phyloP scores from a whole-genome alignment of 30 jellyfish, hydroid and myxozoan genomes.

The Morbakka virulenta region DNA sequence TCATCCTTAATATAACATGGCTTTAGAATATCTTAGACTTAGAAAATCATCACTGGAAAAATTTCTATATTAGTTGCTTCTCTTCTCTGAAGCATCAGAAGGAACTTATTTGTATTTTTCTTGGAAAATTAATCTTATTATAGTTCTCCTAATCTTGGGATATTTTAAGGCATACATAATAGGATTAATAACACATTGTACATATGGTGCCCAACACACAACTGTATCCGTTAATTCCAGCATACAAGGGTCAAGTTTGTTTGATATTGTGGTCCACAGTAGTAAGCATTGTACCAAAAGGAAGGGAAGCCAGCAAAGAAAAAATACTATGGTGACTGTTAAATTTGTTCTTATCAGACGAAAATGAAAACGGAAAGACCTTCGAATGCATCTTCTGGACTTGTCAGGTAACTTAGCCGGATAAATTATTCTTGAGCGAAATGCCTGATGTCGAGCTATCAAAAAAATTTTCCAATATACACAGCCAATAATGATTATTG shows the following conservation, averaged over 20 bases:
- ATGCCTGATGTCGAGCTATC: slow-evolving; percentile 51
- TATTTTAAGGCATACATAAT: slow-evolving; percentile 35
- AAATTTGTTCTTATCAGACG: slow-evolving; percentile 44
- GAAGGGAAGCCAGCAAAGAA: slow-evolving; percentile 65
- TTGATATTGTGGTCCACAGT: slow-evolving; percentile 20
- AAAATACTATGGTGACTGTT: slow-evolving; percentile 39
- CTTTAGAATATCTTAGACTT: too few relatives aligned
- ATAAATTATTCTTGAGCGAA: too few relatives aligned
- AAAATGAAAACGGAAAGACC: too few relatives aligned
- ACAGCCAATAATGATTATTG: slow-evolving; percentile 18
- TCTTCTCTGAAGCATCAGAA: too few relatives aligned
- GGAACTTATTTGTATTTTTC: too few relatives aligned
- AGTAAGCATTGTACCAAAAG: slow-evolving; percentile 36
- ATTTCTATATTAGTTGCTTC: too few relatives aligned
- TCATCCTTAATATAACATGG: too few relatives aligned
- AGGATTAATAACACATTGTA: slow-evolving; percentile 69
- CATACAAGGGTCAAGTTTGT: slow-evolving; percentile 39
- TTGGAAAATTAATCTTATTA: too few relatives aligned
- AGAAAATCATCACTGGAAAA: too few relatives aligned
- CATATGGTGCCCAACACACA: slow-evolving; percentile 61
- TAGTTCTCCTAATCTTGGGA: slow-evolving; percentile 31
- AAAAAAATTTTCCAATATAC: slow-evolving; percentile 26
- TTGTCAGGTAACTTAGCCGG: neutral
- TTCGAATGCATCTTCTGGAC: neutral
- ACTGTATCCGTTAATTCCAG: slow-evolving; percentile 66